Conservation (phyloP, 1,140 invertebrate genomes). For the Psix sp. region DNA sequence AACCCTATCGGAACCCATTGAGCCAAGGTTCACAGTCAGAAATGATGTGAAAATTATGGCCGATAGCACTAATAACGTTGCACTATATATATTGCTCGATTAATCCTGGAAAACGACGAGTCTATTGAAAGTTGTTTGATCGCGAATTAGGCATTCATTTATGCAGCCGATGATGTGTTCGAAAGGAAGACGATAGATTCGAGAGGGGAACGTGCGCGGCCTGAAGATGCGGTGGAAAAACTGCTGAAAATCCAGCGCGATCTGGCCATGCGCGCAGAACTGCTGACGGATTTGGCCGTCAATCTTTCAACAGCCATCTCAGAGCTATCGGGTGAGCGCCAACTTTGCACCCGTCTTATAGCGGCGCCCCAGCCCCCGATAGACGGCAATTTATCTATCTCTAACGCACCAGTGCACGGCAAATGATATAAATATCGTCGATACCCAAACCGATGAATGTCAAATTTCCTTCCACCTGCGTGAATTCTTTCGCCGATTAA, state of each 20-base stretch:
- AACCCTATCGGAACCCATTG: conserved; percentile 33
- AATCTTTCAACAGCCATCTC: conserved; percentile 72
- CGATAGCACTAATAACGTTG: conserved; percentile 30
- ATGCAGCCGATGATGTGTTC: conserved; percentile 35
- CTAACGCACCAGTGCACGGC: conserved; percentile 63
- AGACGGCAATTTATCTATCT: conserved; percentile 61
- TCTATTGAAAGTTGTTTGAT: conserved; percentile 3
- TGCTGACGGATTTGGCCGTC: conserved; percentile 72
- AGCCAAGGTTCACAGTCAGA: conserved; percentile 28
- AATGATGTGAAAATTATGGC: conserved; percentile 27
- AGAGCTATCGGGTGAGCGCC: conserved; percentile 66
- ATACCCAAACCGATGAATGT: conserved; percentile 55
- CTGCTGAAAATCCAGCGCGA: conserved; percentile 67
- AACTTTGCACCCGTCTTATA: conserved; percentile 59
- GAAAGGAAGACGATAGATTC: conserved; percentile 36
- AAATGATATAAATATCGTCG: conserved; percentile 67
- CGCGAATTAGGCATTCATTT: conserved; percentile 28
- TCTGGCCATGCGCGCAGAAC: conserved; percentile 62
- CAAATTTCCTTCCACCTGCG: conserved; percentile 60
- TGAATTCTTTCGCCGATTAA: conserved; percentile 38
- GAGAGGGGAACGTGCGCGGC: conserved; percentile 60
- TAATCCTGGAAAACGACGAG: neutral
- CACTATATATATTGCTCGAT: conserved; percentile 17
- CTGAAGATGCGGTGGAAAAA: conserved; percentile 62
- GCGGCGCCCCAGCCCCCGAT: conserved; percentile 43